Conservation (phyloP, 2,797 vertebrate species). For the Chloroceryle inda region DNA sequence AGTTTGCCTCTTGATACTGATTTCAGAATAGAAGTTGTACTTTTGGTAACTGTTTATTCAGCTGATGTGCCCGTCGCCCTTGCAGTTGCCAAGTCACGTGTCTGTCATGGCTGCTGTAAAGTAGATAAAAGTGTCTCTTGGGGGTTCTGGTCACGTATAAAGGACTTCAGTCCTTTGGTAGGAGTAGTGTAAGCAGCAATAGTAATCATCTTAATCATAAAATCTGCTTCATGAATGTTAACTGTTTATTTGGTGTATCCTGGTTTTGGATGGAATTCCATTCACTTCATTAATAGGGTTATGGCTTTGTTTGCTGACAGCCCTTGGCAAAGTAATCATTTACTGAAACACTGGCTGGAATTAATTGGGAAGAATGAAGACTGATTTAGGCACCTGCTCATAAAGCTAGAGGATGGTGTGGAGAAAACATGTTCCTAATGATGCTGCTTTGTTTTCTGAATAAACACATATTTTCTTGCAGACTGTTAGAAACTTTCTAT, state of each 20-base stretch:
- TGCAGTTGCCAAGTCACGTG: neutral
- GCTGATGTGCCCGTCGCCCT: neutral
- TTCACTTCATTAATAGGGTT: neutral
- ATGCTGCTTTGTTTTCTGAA: neutral
- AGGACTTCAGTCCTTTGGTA: neutral
- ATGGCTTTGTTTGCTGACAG: neutral
- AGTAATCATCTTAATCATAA: neutral
- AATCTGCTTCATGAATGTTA: neutral
- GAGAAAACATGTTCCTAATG: neutral
- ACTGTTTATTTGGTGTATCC: neutral
- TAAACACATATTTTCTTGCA: neutral
- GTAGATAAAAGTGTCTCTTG: neutral
- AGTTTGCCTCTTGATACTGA: neutral
- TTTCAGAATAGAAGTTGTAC: conserved; percentile 13
- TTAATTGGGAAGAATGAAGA: neutral
- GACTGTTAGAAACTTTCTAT: neutral
- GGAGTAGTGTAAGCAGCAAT: neutral
- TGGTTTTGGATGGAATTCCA: neutral
- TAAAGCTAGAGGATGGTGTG: neutral
- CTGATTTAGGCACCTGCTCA: neutral
- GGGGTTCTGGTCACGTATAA: neutral
- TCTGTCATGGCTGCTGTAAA: neutral
- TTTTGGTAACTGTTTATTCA: neutral
- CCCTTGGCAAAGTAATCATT: neutral
- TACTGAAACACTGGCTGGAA: neutral